Conservation (phyloP, 2,797 vertebrate genomes). For the Bothrops alternatus region DNA sequence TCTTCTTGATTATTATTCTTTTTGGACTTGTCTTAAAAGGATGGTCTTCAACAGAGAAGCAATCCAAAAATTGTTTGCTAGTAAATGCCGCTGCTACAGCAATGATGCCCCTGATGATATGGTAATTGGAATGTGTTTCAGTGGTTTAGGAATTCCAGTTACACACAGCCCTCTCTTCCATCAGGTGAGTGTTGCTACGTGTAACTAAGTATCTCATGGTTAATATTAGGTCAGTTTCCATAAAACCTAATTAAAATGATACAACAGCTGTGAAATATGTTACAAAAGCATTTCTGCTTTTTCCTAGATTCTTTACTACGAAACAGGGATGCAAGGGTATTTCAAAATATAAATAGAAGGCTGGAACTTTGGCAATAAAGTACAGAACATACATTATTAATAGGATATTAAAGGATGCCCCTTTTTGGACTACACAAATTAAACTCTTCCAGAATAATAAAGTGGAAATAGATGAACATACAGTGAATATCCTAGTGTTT, state of each 20-base stretch:
- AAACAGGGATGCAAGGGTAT: not conserved
- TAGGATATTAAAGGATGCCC: not conserved
- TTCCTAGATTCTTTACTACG: not conserved
- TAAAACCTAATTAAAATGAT: not conserved
- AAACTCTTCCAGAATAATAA: not conserved
- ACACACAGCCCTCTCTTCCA: slow-evolving; percentile 96
- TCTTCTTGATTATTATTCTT: slow-evolving; percentile 10
- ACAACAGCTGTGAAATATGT: not conserved
- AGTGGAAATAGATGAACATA: not conserved
- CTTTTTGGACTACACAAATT: not conserved
- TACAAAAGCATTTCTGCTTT: not conserved
- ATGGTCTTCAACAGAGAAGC: slow-evolving; percentile 94
- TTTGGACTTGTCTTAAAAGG: slow-evolving; percentile 62
- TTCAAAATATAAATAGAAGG: not conserved
- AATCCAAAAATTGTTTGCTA: slow-evolving; percentile 79
- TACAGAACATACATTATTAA: not conserved
- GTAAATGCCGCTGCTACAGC: slow-evolving; percentile 94
- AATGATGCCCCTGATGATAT: slow-evolving; percentile 94
- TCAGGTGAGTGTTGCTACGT: slow-evolving; percentile 77
- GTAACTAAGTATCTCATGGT: not conserved
- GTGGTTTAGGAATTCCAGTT: slow-evolving; percentile 82
- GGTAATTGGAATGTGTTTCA: slow-evolving; percentile 97
- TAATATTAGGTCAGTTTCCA: not conserved
- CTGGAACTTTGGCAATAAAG: not conserved
- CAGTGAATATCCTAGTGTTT: not conserved